These are phyloP conservation scores for Drosophila suzukii DNA, from an alignment of 1,140 invertebrate genomes.

Conservation along the genomic window DNA sequence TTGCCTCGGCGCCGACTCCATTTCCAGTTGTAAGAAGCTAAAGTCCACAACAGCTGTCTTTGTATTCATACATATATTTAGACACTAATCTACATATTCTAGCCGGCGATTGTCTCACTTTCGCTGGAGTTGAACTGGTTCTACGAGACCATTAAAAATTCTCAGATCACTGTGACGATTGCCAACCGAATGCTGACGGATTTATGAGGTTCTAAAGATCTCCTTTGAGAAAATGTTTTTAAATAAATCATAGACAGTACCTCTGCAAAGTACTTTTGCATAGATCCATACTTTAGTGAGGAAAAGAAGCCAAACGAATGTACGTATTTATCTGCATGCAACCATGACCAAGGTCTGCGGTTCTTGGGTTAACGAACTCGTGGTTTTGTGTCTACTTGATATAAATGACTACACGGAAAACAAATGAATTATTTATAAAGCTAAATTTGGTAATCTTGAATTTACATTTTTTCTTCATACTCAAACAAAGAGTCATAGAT, in stretches of 20 bases:
- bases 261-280: slow-evolving; percentile 7
- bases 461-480: too few relatives aligned
- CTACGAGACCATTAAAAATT: slow-evolving; percentile 27
- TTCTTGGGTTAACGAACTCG: slow-evolving; percentile 37
- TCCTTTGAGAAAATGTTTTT: background rate
- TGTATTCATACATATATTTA: background rate
- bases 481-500: too few relatives aligned
- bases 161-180: slow-evolving; percentile 20
- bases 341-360: slow-evolving; percentile 54
- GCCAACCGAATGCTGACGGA: slow-evolving; percentile 2
- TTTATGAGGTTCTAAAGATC: slow-evolving; percentile 23
- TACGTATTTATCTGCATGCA: slow-evolving; percentile 2
- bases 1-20: slow-evolving; percentile 6
- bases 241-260: background rate
- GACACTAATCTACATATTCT: slow-evolving; percentile 5
- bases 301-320: background rate
- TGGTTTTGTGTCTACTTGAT: background rate
- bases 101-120: slow-evolving; percentile 31
- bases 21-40: slow-evolving; percentile 12
- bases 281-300: slow-evolving; percentile 7
- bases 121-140: slow-evolving; percentile 49
- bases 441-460: background rate
- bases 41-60: slow-evolving; percentile 1
- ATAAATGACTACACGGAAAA: background rate
- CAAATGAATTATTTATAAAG: background rate